Percentiles rank a stretch among this genome's conserved stretches.
Evolutionary conservation across 2,888 invertebrate genomes (phyloP).

Genomic region (Noctua janthe): DNA sequence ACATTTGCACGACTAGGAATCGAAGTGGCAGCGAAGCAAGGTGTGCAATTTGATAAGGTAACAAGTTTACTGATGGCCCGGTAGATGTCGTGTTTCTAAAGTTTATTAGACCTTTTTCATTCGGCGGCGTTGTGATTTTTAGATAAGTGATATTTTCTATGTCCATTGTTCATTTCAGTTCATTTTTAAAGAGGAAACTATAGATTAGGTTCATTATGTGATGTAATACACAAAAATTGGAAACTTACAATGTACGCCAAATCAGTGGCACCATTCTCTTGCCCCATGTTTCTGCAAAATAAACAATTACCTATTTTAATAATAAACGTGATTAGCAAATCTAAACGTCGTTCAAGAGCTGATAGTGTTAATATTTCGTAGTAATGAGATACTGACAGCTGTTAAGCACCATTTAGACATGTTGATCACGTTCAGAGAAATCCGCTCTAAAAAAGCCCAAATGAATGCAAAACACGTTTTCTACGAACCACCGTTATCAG

Average conservation of each 20-base stretch:
- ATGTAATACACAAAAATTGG: background rate
- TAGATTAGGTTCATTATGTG: background rate
- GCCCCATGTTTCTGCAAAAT: conserved; percentile 71
- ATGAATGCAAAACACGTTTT: conserved; percentile 23
- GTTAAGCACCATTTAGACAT: background rate
- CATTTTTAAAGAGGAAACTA: background rate
- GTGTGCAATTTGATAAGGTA: background rate
- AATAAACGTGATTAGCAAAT: background rate
- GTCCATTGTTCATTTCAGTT: background rate
- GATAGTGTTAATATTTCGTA: background rate
- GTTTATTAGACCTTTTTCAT: fast-evolving
- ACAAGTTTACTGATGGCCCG: background rate
- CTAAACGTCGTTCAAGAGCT: background rate
- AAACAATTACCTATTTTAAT: background rate
- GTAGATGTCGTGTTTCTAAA: conserved; percentile 39
- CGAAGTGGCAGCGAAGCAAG: too few relatives aligned
- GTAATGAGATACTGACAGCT: background rate
- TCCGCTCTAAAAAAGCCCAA: background rate
- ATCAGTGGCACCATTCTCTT: conserved; percentile 65
- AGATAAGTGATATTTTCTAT: background rate
- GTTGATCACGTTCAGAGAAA: background rate
- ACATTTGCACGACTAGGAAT: background rate
- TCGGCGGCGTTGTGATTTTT: too few relatives aligned
- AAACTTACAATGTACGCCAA: conserved; percentile 70
- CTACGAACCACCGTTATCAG: conserved; percentile 22